Percentiles rank a stretch among this genome's conserved stretches.
Conservation (phyloP, 1,140 invertebrate species). For the Zaprionus tsacasi region DNA sequence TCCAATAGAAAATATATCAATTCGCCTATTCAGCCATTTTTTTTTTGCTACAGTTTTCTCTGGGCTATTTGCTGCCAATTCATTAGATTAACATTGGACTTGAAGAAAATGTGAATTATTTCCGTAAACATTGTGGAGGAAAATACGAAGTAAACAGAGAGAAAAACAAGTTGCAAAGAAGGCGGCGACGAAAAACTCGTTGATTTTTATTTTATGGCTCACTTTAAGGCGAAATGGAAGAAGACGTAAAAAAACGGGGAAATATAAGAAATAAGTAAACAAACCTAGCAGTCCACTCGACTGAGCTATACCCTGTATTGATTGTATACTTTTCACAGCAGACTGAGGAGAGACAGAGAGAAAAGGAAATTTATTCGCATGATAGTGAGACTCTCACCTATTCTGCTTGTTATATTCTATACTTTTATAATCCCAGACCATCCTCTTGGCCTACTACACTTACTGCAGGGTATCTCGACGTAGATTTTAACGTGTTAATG, state of each 20-base stretch:
- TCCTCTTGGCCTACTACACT: background rate
- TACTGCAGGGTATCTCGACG: background rate
- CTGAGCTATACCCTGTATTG: background rate
- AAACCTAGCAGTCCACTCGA: background rate
- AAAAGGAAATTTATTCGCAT: too few relatives aligned
- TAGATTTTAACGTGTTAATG: conserved; percentile 76
- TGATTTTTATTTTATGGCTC: conserved; percentile 65
- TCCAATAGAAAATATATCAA: background rate
- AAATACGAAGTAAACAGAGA: conserved; percentile 51
- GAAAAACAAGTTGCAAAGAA: background rate
- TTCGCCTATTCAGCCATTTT: conserved; percentile 2
- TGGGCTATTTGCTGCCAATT: conserved; percentile 46
- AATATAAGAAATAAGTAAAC: conserved; percentile 13
- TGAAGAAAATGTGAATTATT: conserved; percentile 60
- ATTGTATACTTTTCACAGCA: background rate
- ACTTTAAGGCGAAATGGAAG: conserved; percentile 62
- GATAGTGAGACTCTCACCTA: background rate
- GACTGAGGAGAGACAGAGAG: background rate
- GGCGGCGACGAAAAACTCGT: conserved; percentile 44
- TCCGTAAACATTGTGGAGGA: conserved; percentile 60
- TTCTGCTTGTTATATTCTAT: background rate
- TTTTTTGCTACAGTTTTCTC: background rate
- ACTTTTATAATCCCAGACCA: background rate
- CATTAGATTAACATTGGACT: conserved; percentile 40
- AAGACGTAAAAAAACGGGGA: conserved; percentile 42